A percentile compares a stretch with the other conserved stretches of the same genome.
These are phyloP conservation scores for Vidua chalybeata DNA, from an alignment of 2,113 vertebrate species.

Conservation along the genomic window DNA sequence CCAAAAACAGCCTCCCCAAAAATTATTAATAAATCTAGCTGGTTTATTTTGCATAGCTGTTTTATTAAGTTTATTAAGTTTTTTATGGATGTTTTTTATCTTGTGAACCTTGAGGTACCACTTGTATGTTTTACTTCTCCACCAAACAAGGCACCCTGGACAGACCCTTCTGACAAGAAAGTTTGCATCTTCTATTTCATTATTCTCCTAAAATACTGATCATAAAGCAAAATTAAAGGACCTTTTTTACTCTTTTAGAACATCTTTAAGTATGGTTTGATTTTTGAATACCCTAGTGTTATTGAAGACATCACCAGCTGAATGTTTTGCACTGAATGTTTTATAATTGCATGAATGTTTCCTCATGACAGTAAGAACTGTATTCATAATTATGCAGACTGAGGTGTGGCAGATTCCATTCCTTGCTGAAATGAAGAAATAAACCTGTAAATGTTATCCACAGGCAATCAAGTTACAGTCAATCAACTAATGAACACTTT, in stretches of 20 bases:
- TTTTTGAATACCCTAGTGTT: background rate
- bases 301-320: background rate
- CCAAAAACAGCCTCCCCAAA: background rate
- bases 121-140: background rate
- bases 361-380: background rate
- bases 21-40: background rate
- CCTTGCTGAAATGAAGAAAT: slow-evolving; percentile 24
- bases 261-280: background rate
- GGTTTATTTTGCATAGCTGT: background rate
- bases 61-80: background rate
- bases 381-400: background rate
- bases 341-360: background rate
- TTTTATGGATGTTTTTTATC: background rate
- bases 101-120: background rate
- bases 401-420: background rate
- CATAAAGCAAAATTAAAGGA: background rate
- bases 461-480: slow-evolving; percentile 33
- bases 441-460: background rate
- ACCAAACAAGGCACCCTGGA: background rate
- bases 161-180: background rate
- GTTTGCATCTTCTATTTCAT: background rate
- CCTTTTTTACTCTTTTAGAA: background rate
- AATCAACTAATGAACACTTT: slow-evolving; percentile 41
- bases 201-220: background rate
- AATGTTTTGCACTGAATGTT: background rate